phyloP scores from a whole-genome alignment of 2,797 vertebrate genomes.

The Pantherophis vulpinus region DNA sequence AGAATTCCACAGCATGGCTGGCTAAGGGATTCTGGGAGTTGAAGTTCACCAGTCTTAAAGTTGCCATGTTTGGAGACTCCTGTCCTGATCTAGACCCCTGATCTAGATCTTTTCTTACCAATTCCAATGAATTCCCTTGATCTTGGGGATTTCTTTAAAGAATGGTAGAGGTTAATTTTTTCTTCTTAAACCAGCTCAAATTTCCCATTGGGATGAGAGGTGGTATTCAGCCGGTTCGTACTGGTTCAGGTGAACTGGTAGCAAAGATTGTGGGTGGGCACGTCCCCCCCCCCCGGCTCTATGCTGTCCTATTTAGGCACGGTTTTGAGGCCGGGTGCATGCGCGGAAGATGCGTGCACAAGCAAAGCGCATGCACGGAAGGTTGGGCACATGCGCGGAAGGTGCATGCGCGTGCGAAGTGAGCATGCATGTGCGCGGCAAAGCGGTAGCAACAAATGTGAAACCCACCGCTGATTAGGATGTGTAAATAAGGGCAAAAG shows the following conservation, averaged over 20 bases:
- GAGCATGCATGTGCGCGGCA: no score
- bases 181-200: neutral
- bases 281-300: no score
- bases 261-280: no score
- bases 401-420: no score
- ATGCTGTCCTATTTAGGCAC: no score
- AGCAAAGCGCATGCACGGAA: no score
- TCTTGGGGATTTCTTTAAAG: neutral
- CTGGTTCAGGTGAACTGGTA: no score
- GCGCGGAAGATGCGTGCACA: accelerated
- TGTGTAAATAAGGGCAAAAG: neutral
- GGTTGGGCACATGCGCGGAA: no score
- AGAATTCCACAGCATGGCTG: neutral
- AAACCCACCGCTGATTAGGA: neutral
- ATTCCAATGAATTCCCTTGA: neutral
- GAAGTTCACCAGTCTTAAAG: neutral
- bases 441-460: no score
- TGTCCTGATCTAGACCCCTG: neutral
- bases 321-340: no score
- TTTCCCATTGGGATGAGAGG: neutral
- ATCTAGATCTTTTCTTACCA: neutral
- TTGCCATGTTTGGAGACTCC: no score
- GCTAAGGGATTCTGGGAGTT: neutral
- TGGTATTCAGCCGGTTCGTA: no score
- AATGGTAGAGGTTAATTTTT: neutral